Conservation (phyloP, 2,888 invertebrate genomes). For the Xestia xanthographa region DNA sequence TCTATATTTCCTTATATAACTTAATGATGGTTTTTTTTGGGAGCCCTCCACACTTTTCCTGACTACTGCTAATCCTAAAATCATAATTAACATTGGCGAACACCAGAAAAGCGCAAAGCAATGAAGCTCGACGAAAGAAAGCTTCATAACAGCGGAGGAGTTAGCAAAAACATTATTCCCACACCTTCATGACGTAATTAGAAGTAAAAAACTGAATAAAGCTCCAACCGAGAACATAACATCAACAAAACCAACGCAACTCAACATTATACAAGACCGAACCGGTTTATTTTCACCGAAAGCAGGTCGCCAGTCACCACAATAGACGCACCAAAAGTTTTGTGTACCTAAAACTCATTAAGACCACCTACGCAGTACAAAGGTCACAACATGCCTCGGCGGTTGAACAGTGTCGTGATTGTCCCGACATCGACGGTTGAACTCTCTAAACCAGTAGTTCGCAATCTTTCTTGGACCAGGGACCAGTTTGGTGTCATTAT, state of each 20-base stretch:
- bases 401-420: conserved; percentile 48
- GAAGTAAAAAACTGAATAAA: background rate
- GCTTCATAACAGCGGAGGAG: background rate
- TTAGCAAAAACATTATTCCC: background rate
- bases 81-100: background rate
- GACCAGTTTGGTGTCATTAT: too few relatives aligned
- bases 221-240: background rate
- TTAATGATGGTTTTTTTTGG: too few relatives aligned
- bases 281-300: conserved; percentile 25
- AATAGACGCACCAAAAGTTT: conserved; percentile 46
- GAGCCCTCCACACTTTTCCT: background rate
- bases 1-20: too few relatives aligned
- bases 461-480: too few relatives aligned
- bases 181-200: background rate
- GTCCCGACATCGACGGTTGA: conserved; percentile 49
- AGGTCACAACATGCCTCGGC: conserved; percentile 40
- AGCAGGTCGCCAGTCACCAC: conserved; percentile 26
- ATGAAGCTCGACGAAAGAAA: background rate
- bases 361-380: conserved; percentile 48
- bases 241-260: background rate
- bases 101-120: background rate
- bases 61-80: background rate
- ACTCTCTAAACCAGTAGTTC: conserved; percentile 27
- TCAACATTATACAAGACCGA: conserved; percentile 1
- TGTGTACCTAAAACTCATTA: conserved; percentile 55